Percentiles rank a stretch among this genome's conserved stretches.
Conservation (phyloP, 2,888 invertebrate species). For the Lasioglossum lativentre region DNA sequence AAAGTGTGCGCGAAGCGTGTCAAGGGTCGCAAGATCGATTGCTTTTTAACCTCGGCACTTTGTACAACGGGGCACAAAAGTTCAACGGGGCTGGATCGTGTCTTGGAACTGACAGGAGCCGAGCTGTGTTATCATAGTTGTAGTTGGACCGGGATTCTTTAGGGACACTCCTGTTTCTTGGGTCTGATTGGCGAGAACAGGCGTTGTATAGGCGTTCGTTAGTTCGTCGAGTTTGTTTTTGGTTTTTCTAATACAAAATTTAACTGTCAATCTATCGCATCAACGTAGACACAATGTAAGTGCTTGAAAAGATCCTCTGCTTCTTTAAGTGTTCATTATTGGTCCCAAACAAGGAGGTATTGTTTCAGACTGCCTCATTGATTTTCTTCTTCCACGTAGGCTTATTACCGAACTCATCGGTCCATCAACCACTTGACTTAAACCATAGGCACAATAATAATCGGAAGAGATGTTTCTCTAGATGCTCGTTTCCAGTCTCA, state of each 20-base stretch:
- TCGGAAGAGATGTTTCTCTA: not conserved
- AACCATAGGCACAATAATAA: not conserved
- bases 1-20: constrained; percentile 47
- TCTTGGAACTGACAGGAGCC: not conserved
- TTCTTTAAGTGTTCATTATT: not conserved
- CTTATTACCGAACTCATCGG: not conserved
- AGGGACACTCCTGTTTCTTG: not conserved
- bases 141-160: not conserved
- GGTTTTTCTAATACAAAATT: not conserved
- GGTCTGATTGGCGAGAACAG: not conserved
- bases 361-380: not conserved
- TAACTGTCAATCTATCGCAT: not conserved
- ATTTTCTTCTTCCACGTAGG: not conserved
- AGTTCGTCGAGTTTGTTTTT: not conserved
- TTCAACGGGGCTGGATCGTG: constrained; percentile 12
- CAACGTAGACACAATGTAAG: too few species aligned
- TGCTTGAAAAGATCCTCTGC: not conserved
- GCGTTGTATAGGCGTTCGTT: not conserved
- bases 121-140: not conserved
- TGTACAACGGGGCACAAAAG: constrained; percentile 34
- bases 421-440: not conserved
- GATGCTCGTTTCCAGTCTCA: not conserved
- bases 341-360: not conserved
- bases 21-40: constrained; percentile 58
- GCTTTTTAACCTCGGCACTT: constrained; percentile 34